phyloP scores from a whole-genome alignment of 1,140 invertebrate species.

The Mya arenaria region DNA sequence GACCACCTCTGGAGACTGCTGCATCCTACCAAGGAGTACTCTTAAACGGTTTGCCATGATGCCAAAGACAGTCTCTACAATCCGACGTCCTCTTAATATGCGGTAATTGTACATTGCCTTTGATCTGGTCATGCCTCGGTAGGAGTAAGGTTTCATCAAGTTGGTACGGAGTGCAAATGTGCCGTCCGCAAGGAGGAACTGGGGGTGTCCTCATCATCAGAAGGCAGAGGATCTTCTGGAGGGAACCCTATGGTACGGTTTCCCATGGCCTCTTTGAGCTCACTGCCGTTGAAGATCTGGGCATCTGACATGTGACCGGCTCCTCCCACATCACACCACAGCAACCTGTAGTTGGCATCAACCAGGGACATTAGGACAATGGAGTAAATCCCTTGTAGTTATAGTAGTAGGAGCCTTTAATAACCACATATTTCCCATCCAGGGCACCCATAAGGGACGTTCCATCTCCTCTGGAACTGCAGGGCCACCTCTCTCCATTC shows the following conservation, averaged over 20 bases:
- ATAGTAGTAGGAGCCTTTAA: neutral
- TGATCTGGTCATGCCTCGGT: slow-evolving; percentile 17
- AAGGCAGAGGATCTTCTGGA: neutral
- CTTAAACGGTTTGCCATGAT: neutral
- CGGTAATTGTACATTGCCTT: slow-evolving; percentile 76
- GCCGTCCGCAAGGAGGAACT: slow-evolving; percentile 63
- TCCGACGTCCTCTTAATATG: slow-evolving; percentile 75
- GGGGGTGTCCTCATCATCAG: slow-evolving; percentile 28
- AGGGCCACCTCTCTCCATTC: neutral
- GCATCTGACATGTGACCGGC: slow-evolving; percentile 19
- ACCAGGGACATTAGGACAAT: slow-evolving; percentile 29
- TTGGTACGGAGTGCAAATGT: slow-evolving; percentile 58
- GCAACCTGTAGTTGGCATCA: slow-evolving; percentile 25
- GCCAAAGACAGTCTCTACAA: no score
- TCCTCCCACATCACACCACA: slow-evolving; percentile 28
- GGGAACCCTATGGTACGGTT: neutral
- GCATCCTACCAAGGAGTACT: slow-evolving; percentile 7
- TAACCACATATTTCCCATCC: slow-evolving; percentile 6
- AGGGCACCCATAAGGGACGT: slow-evolving; percentile 16
- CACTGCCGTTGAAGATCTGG: neutral
- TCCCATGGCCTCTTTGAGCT: neutral
- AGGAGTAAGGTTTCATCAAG: slow-evolving; percentile 68
- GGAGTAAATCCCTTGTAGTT: slow-evolving; percentile 22
- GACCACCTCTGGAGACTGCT: slow-evolving; percentile 25
- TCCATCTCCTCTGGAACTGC: neutral